Evolutionary conservation across 92 coral and sea anemone genomes (phyloP).

Genomic region (Blastomussa wellsi): DNA sequence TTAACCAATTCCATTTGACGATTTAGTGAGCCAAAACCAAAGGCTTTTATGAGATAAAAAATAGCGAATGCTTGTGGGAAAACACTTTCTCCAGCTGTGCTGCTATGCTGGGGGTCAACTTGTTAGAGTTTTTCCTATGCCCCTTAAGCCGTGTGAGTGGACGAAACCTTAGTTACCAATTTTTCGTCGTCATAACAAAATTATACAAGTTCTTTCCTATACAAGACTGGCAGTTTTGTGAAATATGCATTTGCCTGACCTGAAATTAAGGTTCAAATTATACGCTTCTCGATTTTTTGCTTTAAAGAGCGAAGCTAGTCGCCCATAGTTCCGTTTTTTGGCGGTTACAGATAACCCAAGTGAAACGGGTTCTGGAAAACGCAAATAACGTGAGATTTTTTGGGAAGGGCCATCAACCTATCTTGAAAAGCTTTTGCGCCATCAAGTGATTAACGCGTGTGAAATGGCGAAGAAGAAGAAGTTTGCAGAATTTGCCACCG

Average conservation of each 20-base stretch:
- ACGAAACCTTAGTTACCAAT: not conserved
- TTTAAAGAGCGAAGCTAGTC: not conserved
- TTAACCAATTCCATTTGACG: not conserved
- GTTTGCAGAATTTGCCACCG: not conserved
- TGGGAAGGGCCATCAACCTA: not conserved
- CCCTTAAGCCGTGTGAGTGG: conserved; percentile 1
- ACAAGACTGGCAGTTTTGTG: not conserved
- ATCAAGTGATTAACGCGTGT: not conserved
- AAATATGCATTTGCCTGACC: not conserved
- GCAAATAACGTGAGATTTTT: not conserved
- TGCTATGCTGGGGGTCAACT: not conserved
- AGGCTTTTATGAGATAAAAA: not conserved
- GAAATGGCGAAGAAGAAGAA: not conserved
- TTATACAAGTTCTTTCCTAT: not conserved
- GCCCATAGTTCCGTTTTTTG: not conserved
- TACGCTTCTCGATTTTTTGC: not conserved
- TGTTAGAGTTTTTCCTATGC: not conserved
- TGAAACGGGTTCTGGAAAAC: not conserved
- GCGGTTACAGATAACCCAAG: not conserved
- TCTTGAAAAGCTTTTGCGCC: not conserved
- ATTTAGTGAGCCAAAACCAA: not conserved
- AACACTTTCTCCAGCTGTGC: not conserved
- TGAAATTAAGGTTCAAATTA: not conserved
- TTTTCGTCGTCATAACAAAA: conserved; percentile 21
- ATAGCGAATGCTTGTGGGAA: not conserved